These are phyloP conservation scores for Glyptemys insculpta DNA, from an alignment of 2,797 vertebrate genomes.

Conservation along the genomic window DNA sequence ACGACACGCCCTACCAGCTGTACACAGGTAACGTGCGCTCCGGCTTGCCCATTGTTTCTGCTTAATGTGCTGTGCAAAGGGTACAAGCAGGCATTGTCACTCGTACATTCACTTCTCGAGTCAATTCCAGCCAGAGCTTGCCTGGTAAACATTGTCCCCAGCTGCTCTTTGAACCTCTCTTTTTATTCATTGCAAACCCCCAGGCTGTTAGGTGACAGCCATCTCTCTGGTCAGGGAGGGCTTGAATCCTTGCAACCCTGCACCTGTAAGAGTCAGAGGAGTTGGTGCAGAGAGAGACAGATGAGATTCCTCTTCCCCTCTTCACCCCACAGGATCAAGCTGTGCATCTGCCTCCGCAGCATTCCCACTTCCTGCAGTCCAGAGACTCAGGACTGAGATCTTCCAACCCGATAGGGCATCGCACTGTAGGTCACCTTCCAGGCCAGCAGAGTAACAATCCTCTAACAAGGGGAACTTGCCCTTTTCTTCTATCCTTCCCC, in stretches of 20 bases:
- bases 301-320: neutral
- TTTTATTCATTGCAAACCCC: neutral
- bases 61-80: neutral
- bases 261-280: accelerated
- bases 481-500: neutral
- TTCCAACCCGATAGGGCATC: accelerated
- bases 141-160: accelerated
- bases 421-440: neutral
- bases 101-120: accelerated
- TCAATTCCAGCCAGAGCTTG: neutral
- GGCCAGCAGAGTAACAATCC: accelerated
- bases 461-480: neutral
- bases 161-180: accelerated
- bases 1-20: conserved; percentile 94
- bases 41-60: conserved; percentile 69
- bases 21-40: conserved; percentile 85
- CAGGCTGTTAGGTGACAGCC: neutral
- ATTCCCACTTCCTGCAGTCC: accelerated
- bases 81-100: accelerated
- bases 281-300: accelerated
- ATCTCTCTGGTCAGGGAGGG: neutral
- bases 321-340: accelerated
- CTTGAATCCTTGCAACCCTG: accelerated
- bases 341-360: neutral
- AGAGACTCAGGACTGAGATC: neutral